Evolutionary conservation across 2,888 invertebrate genomes (phyloP).

Genomic region (Platynereis dumerilii): DNA sequence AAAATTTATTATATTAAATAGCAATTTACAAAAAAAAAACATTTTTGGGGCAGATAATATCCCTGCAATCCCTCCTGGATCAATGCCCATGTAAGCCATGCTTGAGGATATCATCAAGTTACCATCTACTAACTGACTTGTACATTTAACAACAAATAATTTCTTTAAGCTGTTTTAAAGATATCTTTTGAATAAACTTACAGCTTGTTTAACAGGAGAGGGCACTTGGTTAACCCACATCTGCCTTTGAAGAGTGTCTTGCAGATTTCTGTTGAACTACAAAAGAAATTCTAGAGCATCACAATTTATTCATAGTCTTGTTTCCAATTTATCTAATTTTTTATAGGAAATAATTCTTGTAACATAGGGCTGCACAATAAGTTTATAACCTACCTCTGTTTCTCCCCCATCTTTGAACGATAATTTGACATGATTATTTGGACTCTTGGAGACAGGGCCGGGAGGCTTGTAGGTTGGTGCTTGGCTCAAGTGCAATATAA

Average conservation of each 20-base stretch:
- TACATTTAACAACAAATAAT: no score
- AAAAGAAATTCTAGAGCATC: conserved; percentile 22
- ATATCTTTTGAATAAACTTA: conserved; percentile 11
- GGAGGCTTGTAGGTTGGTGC: conserved; percentile 70
- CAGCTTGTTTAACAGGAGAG: conserved; percentile 32
- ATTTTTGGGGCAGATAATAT: no score
- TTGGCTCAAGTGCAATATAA: conserved; percentile 73
- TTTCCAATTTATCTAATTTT: no score
- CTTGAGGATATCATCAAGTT: no score
- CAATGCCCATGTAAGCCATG: no score
- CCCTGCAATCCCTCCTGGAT: no score
- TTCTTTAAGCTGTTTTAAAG: no score
- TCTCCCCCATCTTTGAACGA: conserved; percentile 84
- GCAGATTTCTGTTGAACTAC: conserved; percentile 51
- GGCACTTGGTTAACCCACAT: conserved; percentile 47
- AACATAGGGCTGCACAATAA: no score
- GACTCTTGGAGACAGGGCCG: conserved; percentile 77
- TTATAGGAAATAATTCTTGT: no score
- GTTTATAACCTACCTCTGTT: conserved; percentile 54
- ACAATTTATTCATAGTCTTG: conserved; percentile 6
- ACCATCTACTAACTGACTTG: no score
- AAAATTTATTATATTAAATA: no score
- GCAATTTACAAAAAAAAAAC: no score
- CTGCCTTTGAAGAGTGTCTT: conserved; percentile 44
- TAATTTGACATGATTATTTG: conserved; percentile 78